Evolutionary conservation across 2,888 invertebrate genomes (phyloP), one percentile per base, ranked within the genome.

Genomic region (Malachius bipustulatus): DNA sequence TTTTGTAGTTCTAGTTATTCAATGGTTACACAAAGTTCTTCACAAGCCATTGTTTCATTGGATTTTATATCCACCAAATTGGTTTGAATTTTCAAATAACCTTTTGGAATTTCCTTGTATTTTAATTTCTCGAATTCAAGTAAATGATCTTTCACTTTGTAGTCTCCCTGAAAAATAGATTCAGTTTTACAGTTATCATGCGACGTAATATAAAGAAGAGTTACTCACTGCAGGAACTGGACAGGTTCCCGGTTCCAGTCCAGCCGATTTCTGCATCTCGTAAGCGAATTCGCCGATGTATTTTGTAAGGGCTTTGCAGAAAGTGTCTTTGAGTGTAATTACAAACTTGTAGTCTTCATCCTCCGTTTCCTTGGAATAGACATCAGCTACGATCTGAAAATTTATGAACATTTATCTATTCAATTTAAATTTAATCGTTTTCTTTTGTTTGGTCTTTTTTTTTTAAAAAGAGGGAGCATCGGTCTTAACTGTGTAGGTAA

Each of bases 271-370:
- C 37, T 48, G 45, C 27, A 52, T 30, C 4, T 42, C 44, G 13
- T 41, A 38, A 10, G 39, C 44, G 32, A 52, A 47, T 4, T 50
- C 47, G n/a, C 48, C 47, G 35, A 47, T 36, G 35, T 45, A 46
- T 16, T 40, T 42, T 14, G 43, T 30, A 6, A 43, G 28, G 9
- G 43, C 34, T 12, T 41, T 33, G 19, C 52, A 52, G 14, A 35
- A 35, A 4, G 30, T 30, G 10, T 47, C 46, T 13, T 45, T 44
- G 12, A 46, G 34, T 4, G 41, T 44, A 4, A 46, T 24, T 2
- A 51, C 8, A 16, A 36, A 35, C 19, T 45, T 42, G 37, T 45
- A 47, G 39, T 46, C 31, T 37, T 45, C 47, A 40, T 46, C 31
- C 2, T 38, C 44, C n/a, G 46, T 41, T 30, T 47, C 47, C 9